Evolutionary conservation across 2,888 invertebrate species (phyloP).

Genomic region (Papilio demoleus): DNA sequence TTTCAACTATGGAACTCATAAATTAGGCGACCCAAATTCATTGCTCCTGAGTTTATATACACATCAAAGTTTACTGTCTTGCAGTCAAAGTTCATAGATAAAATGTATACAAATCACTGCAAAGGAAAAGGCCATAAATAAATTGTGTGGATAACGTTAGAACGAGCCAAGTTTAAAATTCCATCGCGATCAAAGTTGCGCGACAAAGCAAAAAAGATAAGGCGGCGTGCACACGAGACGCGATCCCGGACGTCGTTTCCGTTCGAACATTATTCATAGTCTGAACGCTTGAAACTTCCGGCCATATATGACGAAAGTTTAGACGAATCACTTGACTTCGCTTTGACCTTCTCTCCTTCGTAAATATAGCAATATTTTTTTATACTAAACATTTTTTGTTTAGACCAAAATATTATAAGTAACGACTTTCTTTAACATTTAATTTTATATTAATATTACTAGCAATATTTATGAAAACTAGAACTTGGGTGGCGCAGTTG

Average conservation of each 20-base stretch:
- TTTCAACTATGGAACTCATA: no score
- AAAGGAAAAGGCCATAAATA: constrained; percentile 24
- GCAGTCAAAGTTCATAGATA: constrained; percentile 25
- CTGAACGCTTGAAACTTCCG: constrained; percentile 60
- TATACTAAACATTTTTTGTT: no score
- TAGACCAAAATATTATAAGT: no score
- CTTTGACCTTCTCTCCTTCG: constrained; percentile 41
- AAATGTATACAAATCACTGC: constrained; percentile 29
- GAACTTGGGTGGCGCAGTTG: no score
- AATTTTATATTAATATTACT: no score
- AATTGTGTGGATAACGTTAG: constrained; percentile 42
- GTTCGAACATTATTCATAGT: constrained; percentile 64
- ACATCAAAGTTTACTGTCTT: background rate
- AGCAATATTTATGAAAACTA: no score
- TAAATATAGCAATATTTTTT: no score
- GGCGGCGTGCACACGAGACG: constrained; percentile 50
- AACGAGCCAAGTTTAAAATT: constrained; percentile 58
- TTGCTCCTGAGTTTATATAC: no score
- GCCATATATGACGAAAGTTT: constrained; percentile 54
- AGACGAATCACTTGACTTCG: constrained; percentile 52
- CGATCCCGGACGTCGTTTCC: constrained; percentile 61
- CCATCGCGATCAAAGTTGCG: constrained; percentile 58
- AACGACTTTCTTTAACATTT: no score
- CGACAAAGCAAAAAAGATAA: constrained; percentile 58
- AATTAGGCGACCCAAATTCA: no score